Percentiles rank a stretch among this genome's conserved stretches.
phyloP scores from a whole-genome alignment of 1,140 invertebrate genomes.

The Pseudomyrmex sp. region DNA sequence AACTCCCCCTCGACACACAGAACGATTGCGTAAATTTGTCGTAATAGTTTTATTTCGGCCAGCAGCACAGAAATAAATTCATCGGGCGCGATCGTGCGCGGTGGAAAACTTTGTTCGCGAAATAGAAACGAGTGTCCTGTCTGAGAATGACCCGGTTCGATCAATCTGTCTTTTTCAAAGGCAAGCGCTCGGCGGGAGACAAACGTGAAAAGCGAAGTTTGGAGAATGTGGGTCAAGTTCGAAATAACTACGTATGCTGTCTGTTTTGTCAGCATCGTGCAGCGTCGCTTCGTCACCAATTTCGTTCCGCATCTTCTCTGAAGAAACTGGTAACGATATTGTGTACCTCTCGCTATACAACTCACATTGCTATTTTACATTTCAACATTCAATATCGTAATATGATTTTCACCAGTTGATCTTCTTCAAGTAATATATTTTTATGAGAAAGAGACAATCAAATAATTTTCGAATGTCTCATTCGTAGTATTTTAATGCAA shows the following conservation, averaged over 20 bases:
- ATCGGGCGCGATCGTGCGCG: background rate
- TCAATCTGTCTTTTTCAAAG: slow-evolving; percentile 61
- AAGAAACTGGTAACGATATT: background rate
- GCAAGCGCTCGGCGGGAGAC: background rate
- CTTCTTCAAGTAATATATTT: background rate
- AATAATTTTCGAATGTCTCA: too few relatives aligned
- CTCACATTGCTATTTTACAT: background rate
- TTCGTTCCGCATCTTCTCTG: background rate
- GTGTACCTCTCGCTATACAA: background rate
- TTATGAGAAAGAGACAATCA: too few relatives aligned
- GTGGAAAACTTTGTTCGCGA: slow-evolving; percentile 10
- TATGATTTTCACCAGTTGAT: background rate
- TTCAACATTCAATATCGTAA: background rate
- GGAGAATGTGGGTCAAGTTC: slow-evolving; percentile 78
- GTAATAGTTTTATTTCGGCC: slow-evolving; percentile 47
- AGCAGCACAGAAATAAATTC: slow-evolving; percentile 62
- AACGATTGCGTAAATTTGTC: slow-evolving; percentile 42
- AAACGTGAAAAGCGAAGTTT: slow-evolving; percentile 45
- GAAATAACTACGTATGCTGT: slow-evolving; percentile 73
- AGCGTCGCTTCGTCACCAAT: background rate
- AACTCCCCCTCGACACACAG: background rate
- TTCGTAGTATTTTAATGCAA: too few relatives aligned
- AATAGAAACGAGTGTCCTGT: slow-evolving; percentile 33
- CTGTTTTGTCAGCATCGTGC: background rate
- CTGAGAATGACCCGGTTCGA: slow-evolving; percentile 50